phyloP scores from a whole-genome alignment of 1,140 invertebrate species.

The Magallana angulata region DNA sequence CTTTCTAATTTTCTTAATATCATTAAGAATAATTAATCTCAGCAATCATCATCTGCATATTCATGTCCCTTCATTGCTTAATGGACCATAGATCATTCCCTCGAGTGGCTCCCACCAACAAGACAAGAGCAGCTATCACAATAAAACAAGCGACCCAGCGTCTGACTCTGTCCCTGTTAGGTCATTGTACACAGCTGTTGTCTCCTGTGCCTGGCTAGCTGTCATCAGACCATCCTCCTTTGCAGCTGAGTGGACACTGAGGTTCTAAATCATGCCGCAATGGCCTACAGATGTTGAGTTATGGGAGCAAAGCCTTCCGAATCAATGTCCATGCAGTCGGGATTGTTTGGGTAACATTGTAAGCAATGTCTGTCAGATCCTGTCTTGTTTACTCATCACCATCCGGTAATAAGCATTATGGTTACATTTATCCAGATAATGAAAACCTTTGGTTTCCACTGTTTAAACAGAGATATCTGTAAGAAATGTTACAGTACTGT shows the following conservation, averaged over 20 bases:
- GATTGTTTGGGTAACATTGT: not conserved
- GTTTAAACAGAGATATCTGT: too few species aligned
- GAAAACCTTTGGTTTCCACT: too few species aligned
- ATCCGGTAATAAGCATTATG: not conserved
- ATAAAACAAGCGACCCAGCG: not conserved
- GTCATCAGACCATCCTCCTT: not conserved
- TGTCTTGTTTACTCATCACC: not conserved
- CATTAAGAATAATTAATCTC: not conserved
- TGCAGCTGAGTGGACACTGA: too few species aligned
- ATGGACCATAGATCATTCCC: slow-evolving; percentile 16
- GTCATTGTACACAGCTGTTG: not conserved
- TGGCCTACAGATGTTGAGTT: not conserved
- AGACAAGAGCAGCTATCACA: not conserved
- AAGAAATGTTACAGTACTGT: too few species aligned
- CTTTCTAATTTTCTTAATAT: not conserved
- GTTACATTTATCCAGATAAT: not conserved
- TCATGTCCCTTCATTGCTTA: slow-evolving; percentile 15
- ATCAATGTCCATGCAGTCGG: not conserved
- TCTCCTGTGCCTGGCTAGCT: not conserved
- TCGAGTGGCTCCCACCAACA: not conserved
- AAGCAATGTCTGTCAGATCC: not conserved
- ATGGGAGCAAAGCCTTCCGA: not conserved
- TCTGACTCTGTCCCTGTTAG: not conserved
- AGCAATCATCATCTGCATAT: slow-evolving; percentile 15
- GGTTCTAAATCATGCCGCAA: not conserved